Conservation (phyloP, 1,140 invertebrate species). For the Oedothorax gibbosus region DNA sequence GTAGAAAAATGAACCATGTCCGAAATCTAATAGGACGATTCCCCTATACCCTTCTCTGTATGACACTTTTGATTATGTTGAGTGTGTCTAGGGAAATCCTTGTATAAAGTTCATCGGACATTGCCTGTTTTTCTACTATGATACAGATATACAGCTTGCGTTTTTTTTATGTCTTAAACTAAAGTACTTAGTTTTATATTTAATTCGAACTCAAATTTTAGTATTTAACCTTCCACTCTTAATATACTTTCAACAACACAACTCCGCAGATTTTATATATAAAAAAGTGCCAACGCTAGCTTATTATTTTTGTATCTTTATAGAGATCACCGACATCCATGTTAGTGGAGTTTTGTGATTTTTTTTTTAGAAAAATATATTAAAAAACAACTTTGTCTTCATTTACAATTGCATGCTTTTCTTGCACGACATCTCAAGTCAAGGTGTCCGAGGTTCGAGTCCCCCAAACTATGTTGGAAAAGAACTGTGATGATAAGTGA, state of each 20-base stretch:
- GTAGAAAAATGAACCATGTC: background rate
- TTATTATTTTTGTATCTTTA: slow-evolving; percentile 50
- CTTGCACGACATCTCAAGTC: slow-evolving; percentile 37
- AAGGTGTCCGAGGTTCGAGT: slow-evolving; percentile 21
- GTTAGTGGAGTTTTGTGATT: no score
- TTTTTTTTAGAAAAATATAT: no score
- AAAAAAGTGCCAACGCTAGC: slow-evolving; percentile 57
- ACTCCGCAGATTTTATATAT: slow-evolving; percentile 35
- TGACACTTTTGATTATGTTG: no score
- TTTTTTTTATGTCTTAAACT: background rate
- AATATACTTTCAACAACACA: slow-evolving; percentile 18
- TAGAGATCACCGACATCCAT: background rate
- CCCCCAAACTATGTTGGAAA: background rate
- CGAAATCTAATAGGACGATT: no score
- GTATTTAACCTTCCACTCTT: slow-evolving; percentile 11
- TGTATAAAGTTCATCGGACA: no score
- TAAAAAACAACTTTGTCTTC: slow-evolving; percentile 40
- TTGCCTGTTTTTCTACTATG: no score
- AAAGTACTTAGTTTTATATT: background rate
- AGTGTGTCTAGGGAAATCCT: no score
- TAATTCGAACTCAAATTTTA: background rate
- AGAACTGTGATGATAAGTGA: slow-evolving; percentile 43
- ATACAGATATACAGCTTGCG: no score
- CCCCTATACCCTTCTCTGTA: no score
- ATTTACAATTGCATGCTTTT: slow-evolving; percentile 52